These are phyloP conservation scores for Harpagoxenus sublaevis DNA, from an alignment of 2,888 invertebrate genomes.

Conservation along the genomic window DNA sequence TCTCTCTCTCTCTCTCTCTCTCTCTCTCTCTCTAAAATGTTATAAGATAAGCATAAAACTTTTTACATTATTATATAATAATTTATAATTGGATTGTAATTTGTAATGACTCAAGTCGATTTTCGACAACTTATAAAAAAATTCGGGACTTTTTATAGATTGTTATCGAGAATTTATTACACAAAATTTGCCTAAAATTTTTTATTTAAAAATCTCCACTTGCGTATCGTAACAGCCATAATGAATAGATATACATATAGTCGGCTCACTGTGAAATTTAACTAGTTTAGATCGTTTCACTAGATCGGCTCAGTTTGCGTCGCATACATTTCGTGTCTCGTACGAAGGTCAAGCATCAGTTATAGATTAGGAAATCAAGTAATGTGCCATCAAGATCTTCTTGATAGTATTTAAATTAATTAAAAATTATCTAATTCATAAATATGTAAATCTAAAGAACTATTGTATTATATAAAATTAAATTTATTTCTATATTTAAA, in stretches of 20 bases:
- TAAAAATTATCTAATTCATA: background rate
- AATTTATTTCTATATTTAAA: no score
- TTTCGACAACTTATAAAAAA: background rate
- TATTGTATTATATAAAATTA: no score
- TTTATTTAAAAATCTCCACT: background rate
- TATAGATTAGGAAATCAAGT: background rate
- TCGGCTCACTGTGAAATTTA: background rate
- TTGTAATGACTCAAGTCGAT: background rate
- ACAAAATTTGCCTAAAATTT: background rate
- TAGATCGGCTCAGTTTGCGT: background rate
- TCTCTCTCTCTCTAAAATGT: background rate
- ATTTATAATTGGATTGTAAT: background rate
- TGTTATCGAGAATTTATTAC: background rate
- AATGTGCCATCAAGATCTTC: background rate
- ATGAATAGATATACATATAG: background rate
- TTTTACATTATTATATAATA: background rate
- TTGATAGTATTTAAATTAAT: background rate
- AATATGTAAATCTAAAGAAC: no score
- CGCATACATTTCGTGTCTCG: background rate
- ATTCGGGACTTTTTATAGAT: background rate
- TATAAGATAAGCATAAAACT: background rate
- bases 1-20: background rate
- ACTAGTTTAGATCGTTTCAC: background rate
- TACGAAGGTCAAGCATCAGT: background rate
- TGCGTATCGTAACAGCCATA: background rate